Evolutionary conservation across 2,888 invertebrate species (phyloP).

Genomic region (Lochmaea capreae): DNA sequence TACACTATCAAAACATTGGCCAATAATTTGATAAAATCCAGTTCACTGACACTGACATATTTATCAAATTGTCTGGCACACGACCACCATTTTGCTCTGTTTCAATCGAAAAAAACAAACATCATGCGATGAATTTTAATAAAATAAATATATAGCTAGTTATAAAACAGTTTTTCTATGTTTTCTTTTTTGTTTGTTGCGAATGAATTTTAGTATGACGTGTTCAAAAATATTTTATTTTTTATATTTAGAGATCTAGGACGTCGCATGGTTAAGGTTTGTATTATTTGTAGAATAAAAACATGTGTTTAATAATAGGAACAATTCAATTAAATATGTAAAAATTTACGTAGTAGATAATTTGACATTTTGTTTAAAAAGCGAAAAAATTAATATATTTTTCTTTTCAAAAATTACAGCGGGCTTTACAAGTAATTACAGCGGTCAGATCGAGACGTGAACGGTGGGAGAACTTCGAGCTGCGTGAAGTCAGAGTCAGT

Average conservation of each 20-base stretch:
- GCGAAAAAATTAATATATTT: too few species aligned
- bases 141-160: neutral
- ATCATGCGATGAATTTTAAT: neutral
- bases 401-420: too few species aligned
- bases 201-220: neutral
- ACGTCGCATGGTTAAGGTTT: constrained; percentile 6
- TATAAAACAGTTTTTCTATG: neutral
- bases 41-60: constrained; percentile 14
- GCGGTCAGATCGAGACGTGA: too few species aligned
- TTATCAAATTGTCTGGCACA: constrained; percentile 16
- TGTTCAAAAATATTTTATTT: constrained; percentile 12
- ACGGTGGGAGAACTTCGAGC: too few species aligned
- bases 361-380: too few species aligned
- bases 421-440: too few species aligned
- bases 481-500: too few species aligned
- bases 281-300: neutral
- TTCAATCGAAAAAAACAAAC: neutral
- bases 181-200: neutral
- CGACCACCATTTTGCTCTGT: neutral
- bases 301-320: neutral
- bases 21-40: constrained; percentile 10
- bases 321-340: neutral
- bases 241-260: neutral
- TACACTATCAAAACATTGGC: constrained; percentile 5
- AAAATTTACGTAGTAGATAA: neutral